These are phyloP conservation scores for Jordanella pulchra DNA, from an alignment of 2,797 vertebrate genomes.

Conservation along the genomic window DNA sequence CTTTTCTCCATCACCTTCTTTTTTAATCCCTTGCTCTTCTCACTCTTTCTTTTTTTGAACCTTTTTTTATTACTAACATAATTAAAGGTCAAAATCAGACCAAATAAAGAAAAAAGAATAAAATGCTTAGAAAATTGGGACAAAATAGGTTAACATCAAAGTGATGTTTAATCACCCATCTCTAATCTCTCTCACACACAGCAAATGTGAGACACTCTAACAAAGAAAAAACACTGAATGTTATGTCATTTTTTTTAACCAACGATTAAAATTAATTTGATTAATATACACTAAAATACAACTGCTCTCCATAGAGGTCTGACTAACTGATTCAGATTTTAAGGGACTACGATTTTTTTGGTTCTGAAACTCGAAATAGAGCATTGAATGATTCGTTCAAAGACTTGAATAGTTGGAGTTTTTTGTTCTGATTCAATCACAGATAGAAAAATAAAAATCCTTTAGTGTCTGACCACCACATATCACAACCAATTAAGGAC, in stretches of 20 bases:
- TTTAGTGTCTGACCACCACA: neutral
- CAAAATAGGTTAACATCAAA: neutral
- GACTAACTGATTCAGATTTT: neutral
- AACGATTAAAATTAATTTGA: neutral
- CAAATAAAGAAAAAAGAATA: slow-evolving; percentile 35
- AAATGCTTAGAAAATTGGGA: too few species aligned
- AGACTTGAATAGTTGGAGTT: neutral
- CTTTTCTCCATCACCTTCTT: slow-evolving; percentile 61
- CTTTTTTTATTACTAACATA: neutral
- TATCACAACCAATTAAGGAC: neutral
- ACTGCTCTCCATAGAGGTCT: neutral
- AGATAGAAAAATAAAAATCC: neutral
- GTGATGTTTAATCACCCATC: too few species aligned
- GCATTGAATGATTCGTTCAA: neutral
- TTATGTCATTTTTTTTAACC: neutral
- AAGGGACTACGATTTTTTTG: neutral
- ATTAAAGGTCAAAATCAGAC: slow-evolving; percentile 54
- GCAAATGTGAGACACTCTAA: neutral
- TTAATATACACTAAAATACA: neutral
- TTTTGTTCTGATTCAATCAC: neutral
- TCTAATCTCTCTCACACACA: neutral
- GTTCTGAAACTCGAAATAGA: too few species aligned
- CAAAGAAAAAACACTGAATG: neutral
- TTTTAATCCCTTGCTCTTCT: slow-evolving; percentile 48
- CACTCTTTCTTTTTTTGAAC: slow-evolving; percentile 19